Conservation (phyloP, 2,888 invertebrate genomes). For the Archips crataeganus region DNA sequence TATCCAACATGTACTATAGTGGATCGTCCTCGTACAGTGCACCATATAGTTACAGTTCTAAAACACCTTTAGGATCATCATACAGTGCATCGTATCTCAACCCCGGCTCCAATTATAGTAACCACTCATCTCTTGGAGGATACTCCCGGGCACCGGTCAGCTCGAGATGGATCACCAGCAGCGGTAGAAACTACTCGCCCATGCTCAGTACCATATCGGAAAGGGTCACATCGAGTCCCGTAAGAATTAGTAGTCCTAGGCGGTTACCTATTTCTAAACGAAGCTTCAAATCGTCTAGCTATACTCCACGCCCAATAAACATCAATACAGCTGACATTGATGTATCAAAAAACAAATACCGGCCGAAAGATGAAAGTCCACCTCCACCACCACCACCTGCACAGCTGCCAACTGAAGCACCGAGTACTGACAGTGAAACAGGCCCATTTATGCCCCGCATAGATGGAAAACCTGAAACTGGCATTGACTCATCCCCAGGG, state of each 20-base stretch:
- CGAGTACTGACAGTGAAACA: constrained; percentile 67
- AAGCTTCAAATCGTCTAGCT: constrained; percentile 72
- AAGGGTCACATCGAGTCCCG: constrained; percentile 69
- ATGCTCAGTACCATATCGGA: constrained; percentile 90
- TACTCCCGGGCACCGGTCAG: constrained; percentile 83
- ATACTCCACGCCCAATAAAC: constrained; percentile 88
- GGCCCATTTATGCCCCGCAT: constrained; percentile 77
- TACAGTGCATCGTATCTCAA: constrained; percentile 83
- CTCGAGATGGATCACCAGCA: constrained; percentile 71
- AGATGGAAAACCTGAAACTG: constrained; percentile 76
- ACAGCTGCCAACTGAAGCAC: constrained; percentile 48
- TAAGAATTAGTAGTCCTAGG: constrained; percentile 76
- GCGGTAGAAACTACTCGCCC: constrained; percentile 88
- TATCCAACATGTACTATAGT: constrained; percentile 86
- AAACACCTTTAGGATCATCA: constrained; percentile 68
- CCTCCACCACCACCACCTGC: constrained; percentile 51
- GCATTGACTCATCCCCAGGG: constrained; percentile 76
- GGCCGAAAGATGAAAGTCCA: constrained; percentile 59
- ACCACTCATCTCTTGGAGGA: constrained; percentile 80
- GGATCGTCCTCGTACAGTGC: constrained; percentile 81
- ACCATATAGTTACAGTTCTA: constrained; percentile 78
- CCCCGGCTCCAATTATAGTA: constrained; percentile 78
- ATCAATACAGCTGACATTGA: constrained; percentile 95
- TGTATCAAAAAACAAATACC: constrained; percentile 89
- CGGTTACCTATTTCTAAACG: constrained; percentile 81